A percentile compares a stretch with the other conserved stretches of the same genome.
Evolutionary conservation across 2,113 vertebrate genomes (phyloP).

Genomic region (Scalopus aquaticus): DNA sequence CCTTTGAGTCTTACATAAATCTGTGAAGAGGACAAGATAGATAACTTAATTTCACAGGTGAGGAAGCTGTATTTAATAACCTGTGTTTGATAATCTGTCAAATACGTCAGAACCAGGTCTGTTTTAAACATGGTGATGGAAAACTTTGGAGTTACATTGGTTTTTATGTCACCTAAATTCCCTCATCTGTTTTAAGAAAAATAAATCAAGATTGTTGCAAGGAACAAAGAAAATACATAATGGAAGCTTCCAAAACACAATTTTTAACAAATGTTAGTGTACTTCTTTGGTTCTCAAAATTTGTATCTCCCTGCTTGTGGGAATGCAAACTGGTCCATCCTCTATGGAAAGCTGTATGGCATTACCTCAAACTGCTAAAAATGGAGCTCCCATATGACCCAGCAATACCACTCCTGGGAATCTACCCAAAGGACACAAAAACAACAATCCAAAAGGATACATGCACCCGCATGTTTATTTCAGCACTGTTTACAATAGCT

Average conservation of each 20-base stretch:
- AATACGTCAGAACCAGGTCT: too few relatives aligned
- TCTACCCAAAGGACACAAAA: too few relatives aligned
- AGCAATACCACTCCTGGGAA: too few relatives aligned
- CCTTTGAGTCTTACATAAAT: background rate
- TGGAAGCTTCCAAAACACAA: background rate
- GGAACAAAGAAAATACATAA: background rate
- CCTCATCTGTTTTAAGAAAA: background rate
- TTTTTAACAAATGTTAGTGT: background rate
- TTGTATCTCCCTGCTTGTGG: background rate
- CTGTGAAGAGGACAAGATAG: background rate
- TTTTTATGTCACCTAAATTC: background rate
- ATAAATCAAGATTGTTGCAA: background rate
- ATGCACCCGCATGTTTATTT: too few relatives aligned
- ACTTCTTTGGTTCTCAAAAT: background rate
- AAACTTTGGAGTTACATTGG: constrained; percentile 47
- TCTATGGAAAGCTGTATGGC: too few relatives aligned
- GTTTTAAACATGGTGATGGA: background rate
- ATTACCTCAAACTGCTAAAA: too few relatives aligned
- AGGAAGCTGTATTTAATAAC: background rate
- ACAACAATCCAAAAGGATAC: too few relatives aligned
- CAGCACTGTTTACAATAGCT: too few relatives aligned
- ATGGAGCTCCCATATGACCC: too few relatives aligned
- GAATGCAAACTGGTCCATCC: too few relatives aligned
- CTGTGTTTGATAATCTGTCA: background rate
- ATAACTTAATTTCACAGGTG: background rate